phyloP scores from a whole-genome alignment of 2,797 vertebrate species.

The Leucoraja ocellata region DNA sequence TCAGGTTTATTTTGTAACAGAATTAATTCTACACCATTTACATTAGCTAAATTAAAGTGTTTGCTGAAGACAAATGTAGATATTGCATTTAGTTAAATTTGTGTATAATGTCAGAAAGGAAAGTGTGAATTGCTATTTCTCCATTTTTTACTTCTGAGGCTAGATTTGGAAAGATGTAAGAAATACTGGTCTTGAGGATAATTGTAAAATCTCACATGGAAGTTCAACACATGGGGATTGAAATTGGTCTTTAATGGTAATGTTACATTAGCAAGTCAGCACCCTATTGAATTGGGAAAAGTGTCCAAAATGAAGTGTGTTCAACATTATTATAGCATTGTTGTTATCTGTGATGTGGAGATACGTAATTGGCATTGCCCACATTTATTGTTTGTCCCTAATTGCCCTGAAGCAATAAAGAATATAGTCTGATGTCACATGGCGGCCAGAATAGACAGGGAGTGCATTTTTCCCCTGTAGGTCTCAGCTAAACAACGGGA shows the following conservation, averaged over 20 bases:
- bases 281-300: too few relatives aligned
- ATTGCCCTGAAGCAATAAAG: too few relatives aligned
- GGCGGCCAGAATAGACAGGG: too few relatives aligned
- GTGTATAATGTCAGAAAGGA: not conserved
- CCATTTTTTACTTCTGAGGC: not conserved
- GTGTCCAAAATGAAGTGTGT: not conserved
- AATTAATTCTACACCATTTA: not conserved
- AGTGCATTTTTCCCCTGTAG: too few relatives aligned
- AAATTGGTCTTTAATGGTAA: not conserved
- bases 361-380: too few relatives aligned
- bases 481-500: not conserved
- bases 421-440: too few relatives aligned
- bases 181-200: not conserved
- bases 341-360: too few relatives aligned
- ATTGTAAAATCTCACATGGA: not conserved
- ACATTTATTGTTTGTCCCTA: too few relatives aligned
- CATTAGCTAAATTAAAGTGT: not conserved
- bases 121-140: not conserved
- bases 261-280: not conserved
- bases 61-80: not conserved
- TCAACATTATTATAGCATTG: not conserved
- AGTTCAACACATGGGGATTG: not conserved
- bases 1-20: not conserved
- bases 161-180: not conserved
- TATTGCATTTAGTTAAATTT: not conserved